Evolutionary conservation across 2,797 vertebrate species (phyloP).

Genomic region (Avahi laniger): DNA sequence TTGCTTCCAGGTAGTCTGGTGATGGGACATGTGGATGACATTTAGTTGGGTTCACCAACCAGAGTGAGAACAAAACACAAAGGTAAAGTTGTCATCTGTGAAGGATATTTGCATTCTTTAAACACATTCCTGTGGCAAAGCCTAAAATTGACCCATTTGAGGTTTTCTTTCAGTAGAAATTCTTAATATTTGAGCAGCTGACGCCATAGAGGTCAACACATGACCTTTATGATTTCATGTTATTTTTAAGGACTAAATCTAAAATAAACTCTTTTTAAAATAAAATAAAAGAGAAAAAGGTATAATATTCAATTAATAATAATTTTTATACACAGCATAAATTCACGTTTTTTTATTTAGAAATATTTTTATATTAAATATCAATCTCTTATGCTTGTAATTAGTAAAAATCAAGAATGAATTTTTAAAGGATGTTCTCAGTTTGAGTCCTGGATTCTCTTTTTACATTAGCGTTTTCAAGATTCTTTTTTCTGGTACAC

Average conservation of each 20-base stretch:
- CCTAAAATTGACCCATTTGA: neutral
- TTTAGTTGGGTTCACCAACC: neutral
- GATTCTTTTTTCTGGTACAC: neutral
- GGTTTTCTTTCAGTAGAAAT: constrained; percentile 44
- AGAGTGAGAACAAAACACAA: neutral
- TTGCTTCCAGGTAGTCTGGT: neutral
- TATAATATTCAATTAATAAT: neutral
- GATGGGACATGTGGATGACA: neutral
- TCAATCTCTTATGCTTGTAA: neutral
- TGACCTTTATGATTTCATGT: neutral
- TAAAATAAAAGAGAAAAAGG: neutral
- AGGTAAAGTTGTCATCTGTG: constrained; percentile 5
- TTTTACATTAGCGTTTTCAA: neutral
- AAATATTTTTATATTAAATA: neutral
- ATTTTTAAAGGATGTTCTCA: neutral
- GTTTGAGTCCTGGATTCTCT: neutral
- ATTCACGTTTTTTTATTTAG: neutral
- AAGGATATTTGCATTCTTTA: neutral
- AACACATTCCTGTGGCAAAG: constrained; percentile 20
- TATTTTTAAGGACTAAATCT: neutral
- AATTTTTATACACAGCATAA: neutral
- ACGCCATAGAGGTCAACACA: neutral
- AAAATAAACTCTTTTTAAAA: neutral
- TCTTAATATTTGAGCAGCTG: constrained; percentile 33
- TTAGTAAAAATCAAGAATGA: neutral